phyloP scores from a whole-genome alignment of 2,888 invertebrate genomes.

The Gonocerus acuteangulatus region DNA sequence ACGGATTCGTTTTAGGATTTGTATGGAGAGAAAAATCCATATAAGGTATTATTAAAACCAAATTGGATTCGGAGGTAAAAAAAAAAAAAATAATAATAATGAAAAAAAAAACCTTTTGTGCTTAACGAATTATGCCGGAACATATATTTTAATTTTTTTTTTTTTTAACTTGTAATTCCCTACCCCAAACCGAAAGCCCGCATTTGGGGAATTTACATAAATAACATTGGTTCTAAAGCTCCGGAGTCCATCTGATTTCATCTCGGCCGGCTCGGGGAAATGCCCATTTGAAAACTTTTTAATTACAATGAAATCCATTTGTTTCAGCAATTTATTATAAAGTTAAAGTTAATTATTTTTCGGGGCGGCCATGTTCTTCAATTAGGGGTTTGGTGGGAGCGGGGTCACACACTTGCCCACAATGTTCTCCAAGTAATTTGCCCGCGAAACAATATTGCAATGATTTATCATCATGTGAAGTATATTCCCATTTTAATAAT shows the following conservation, averaged over 20 bases:
- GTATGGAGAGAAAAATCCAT: constrained; percentile 19
- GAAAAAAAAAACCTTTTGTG: constrained; percentile 7
- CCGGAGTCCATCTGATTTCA: not conserved
- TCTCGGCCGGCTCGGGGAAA: not conserved
- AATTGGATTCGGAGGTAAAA: constrained; percentile 5
- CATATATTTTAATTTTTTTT: constrained; percentile 18
- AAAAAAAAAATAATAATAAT: not conserved
- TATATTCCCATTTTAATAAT: no score
- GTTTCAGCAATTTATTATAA: constrained; percentile 1
- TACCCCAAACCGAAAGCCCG: not conserved
- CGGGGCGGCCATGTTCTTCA: not conserved
- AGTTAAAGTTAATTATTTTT: not conserved
- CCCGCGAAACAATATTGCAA: no score
- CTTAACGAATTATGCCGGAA: constrained; percentile 13
- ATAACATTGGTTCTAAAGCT: constrained; percentile 5
- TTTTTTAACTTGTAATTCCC: not conserved
- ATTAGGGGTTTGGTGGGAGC: no score
- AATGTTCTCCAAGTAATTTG: no score
- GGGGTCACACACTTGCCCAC: no score
- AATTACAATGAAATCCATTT: constrained; percentile 6
- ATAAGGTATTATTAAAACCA: constrained; percentile 26
- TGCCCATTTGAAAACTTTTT: constrained; percentile 10
- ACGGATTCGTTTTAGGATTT: constrained; percentile 9
- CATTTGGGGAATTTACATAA: constrained; percentile 11
- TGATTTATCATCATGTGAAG: no score